Evolutionary conservation across 1,140 invertebrate species (phyloP).

Genomic region (Calliphora vicina): DNA sequence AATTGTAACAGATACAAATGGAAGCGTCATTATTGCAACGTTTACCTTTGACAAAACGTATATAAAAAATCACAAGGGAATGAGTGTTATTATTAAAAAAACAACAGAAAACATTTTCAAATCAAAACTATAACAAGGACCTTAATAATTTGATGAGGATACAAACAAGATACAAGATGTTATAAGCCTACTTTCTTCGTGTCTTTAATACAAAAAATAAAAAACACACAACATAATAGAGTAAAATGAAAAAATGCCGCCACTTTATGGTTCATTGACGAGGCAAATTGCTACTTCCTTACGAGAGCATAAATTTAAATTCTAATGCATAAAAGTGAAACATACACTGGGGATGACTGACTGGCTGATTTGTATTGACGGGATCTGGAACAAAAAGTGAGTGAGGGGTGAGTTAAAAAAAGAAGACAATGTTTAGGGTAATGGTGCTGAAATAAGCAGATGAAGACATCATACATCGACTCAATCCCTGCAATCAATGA

Average conservation of each 20-base stretch:
- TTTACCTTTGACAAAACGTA: background rate
- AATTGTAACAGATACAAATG: background rate
- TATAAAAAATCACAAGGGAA: background rate
- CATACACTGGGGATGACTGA: background rate
- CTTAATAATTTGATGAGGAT: slow-evolving; percentile 13
- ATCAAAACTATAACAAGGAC: slow-evolving; percentile 2
- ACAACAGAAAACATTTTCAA: background rate
- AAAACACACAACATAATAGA: background rate
- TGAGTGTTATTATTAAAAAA: background rate
- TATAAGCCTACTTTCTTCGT: background rate
- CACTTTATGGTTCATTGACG: slow-evolving; percentile 54
- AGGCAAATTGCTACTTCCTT: slow-evolving; percentile 61
- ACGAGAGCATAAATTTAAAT: slow-evolving; percentile 42
- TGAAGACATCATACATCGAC: background rate
- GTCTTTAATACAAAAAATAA: too few relatives aligned
- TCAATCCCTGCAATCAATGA: background rate
- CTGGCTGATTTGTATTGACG: background rate
- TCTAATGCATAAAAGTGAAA: background rate
- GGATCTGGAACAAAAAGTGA: background rate
- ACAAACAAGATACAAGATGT: background rate
- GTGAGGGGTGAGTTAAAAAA: background rate
- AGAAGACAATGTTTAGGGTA: background rate
- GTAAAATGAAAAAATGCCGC: slow-evolving; percentile 20
- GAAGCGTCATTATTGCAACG: background rate
- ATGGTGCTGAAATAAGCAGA: slow-evolving; percentile 12